Percentiles rank a stretch among this genome's conserved stretches.
phyloP scores from a whole-genome alignment of 2,113 vertebrate genomes.

The Toxotes chatareus region DNA sequence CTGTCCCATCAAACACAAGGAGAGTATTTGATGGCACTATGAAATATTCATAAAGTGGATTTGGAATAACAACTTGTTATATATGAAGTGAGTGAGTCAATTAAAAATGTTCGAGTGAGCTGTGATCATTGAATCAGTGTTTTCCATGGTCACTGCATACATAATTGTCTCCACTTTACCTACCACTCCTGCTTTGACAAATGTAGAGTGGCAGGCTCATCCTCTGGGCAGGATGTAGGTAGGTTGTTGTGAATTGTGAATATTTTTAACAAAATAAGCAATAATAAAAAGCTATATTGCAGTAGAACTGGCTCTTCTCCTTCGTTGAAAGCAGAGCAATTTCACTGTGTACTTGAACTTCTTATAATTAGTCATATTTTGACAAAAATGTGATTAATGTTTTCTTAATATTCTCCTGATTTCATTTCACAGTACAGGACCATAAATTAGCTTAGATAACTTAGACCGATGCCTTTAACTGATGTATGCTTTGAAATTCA shows the following conservation, averaged over 20 bases:
- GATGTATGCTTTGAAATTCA: not conserved
- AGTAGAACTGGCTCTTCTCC: not conserved
- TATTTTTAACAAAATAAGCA: not conserved
- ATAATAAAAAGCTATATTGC: not conserved
- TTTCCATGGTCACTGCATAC: constrained; percentile 36
- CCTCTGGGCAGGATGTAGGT: not conserved
- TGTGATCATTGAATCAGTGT: constrained; percentile 11
- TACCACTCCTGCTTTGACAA: constrained; percentile 22
- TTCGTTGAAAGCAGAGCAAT: too few species aligned
- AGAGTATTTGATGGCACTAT: constrained; percentile 10
- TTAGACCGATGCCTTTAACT: not conserved
- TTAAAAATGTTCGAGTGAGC: constrained; percentile 16
- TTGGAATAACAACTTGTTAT: constrained; percentile 29
- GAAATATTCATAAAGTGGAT: constrained; percentile 19
- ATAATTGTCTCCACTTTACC: constrained; percentile 55
- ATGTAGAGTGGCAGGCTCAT: constrained; percentile 39
- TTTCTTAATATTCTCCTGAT: not conserved
- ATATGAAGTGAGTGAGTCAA: constrained; percentile 31
- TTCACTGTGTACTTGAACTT: not conserved
- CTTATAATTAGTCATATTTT: not conserved
- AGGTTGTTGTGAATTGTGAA: constrained; percentile 4
- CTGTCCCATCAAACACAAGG: not conserved
- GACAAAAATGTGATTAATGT: not conserved
- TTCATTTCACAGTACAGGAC: not conserved
- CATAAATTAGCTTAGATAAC: not conserved